phyloP scores from a whole-genome alignment of 2,888 invertebrate genomes.

The Metacarcinus magister region DNA sequence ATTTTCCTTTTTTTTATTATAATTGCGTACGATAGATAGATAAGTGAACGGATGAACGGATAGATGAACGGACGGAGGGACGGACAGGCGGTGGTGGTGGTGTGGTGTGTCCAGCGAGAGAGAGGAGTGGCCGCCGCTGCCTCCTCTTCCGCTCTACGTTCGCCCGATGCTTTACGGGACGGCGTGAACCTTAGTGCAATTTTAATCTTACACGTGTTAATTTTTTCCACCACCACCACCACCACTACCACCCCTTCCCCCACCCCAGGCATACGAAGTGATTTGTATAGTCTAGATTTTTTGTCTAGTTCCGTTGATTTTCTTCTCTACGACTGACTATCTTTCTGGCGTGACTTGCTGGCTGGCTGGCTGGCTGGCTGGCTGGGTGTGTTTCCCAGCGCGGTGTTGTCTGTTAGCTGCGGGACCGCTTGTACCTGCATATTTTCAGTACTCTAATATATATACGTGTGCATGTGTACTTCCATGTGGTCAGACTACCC shows the following conservation, averaged over 20 bases:
- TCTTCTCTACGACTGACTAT: background rate
- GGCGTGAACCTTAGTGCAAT: conserved; percentile 60
- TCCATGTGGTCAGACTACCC: background rate
- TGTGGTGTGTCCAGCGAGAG: background rate
- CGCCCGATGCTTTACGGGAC: conserved; percentile 51
- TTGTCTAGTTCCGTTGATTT: background rate
- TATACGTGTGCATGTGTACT: background rate
- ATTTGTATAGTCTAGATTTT: background rate
- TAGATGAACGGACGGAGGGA: background rate
- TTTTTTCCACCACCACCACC: background rate
- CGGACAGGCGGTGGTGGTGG: background rate
- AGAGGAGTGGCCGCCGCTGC: background rate
- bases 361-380: background rate
- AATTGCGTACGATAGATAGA: background rate
- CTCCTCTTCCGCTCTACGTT: background rate
- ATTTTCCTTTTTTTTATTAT: background rate
- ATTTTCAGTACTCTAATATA: background rate
- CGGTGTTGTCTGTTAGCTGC: background rate
- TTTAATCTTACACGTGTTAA: conserved; percentile 64
- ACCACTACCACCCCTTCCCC: background rate
- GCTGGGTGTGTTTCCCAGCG: background rate
- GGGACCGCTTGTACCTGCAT: background rate
- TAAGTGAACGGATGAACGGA: background rate
- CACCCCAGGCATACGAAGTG: background rate
- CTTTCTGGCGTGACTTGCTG: background rate